A percentile compares a stretch with the other conserved stretches of the same genome.
Conservation (phyloP, 2,888 invertebrate genomes). For the Byasa hedistus region DNA sequence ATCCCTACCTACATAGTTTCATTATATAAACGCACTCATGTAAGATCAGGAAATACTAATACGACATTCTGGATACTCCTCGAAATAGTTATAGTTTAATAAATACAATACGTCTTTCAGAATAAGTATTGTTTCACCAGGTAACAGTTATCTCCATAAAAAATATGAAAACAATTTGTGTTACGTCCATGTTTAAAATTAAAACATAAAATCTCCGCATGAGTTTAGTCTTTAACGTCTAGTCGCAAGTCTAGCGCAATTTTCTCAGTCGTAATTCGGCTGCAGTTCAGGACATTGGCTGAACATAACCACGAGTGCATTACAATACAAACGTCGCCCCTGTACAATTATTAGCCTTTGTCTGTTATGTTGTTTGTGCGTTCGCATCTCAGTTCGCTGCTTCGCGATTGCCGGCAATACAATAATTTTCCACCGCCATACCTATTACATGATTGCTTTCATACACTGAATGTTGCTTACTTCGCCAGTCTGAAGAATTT, state of each 20-base stretch:
- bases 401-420: constrained; percentile 9
- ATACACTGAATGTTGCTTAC: constrained; percentile 4
- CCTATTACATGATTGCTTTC: constrained; percentile 11
- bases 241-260: constrained; percentile 11
- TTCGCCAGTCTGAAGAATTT: constrained; percentile 14
- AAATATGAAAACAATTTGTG: too few species aligned
- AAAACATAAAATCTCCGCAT: too few species aligned
- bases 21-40: too few species aligned
- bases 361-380: constrained; percentile 12
- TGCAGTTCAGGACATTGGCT: constrained; percentile 5
- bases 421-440: constrained; percentile 23
- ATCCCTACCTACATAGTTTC: too few species aligned
- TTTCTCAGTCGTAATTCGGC: constrained; percentile 6
- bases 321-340: constrained; percentile 13
- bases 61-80: too few species aligned
- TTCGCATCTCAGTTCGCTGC: constrained; percentile 13
- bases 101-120: too few species aligned
- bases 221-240: neutral
- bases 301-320: constrained; percentile 5
- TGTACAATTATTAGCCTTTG: constrained; percentile 23
- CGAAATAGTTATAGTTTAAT: too few species aligned
- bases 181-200: too few species aligned
- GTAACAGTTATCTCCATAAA: too few species aligned
- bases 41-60: too few species aligned
- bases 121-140: too few species aligned